These are phyloP conservation scores for Aporophyla nigra DNA, from an alignment of 2,888 invertebrate species.

Conservation along the genomic window DNA sequence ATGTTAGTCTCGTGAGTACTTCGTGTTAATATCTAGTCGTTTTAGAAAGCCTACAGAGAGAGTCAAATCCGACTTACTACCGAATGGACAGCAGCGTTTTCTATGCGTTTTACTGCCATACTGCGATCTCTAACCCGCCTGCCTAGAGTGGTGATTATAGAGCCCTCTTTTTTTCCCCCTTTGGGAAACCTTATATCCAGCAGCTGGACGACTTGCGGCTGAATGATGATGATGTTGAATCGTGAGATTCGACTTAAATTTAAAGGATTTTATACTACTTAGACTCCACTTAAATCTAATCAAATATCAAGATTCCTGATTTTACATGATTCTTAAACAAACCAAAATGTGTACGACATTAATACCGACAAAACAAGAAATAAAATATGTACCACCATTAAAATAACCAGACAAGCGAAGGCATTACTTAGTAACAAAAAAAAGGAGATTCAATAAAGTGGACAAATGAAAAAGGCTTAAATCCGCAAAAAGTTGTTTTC, in stretches of 20 bases:
- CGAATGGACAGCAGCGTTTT: too few relatives aligned
- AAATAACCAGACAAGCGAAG: conserved; percentile 30
- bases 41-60: not conserved
- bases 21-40: not conserved
- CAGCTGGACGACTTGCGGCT: too few relatives aligned
- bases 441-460: conserved; percentile 56
- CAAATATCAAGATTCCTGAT: not conserved
- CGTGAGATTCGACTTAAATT: not conserved
- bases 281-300: not conserved
- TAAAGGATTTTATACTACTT: too few relatives aligned
- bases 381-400: conserved; percentile 4
- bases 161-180: too few relatives aligned
- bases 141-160: too few relatives aligned
- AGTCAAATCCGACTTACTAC: too few relatives aligned
- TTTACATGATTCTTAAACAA: not conserved
- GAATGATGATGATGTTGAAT: not conserved
- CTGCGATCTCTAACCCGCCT: too few relatives aligned
- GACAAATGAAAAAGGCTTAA: conserved; percentile 65
- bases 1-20: not conserved
- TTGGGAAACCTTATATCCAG: too few relatives aligned
- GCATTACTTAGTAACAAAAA: conserved; percentile 45
- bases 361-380: not conserved
- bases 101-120: too few relatives aligned
- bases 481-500: conserved; percentile 64
- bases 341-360: not conserved